phyloP scores from a whole-genome alignment of 2,113 vertebrate genomes.

The Eidolon helvum region DNA sequence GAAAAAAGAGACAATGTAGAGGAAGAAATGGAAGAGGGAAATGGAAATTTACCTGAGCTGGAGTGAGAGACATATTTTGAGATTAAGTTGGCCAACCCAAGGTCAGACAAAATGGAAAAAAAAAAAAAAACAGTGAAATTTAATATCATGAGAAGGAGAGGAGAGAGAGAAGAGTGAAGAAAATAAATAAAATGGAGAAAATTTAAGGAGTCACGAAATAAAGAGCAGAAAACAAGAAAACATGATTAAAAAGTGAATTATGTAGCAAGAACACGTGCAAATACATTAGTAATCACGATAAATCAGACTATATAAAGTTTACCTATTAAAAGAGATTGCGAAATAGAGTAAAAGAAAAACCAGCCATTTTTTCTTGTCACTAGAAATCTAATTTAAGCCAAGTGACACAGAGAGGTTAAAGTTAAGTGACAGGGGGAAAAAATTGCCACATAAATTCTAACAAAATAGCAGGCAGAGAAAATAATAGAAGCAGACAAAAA shows the following conservation, averaged over 20 bases:
- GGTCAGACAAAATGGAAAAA: slow-evolving; percentile 4
- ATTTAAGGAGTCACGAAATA: background rate
- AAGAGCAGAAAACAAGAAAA: background rate
- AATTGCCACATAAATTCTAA: background rate
- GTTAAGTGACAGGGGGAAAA: background rate
- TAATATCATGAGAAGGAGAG: background rate
- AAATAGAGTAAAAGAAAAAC: background rate
- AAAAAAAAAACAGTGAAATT: slow-evolving; percentile 15
- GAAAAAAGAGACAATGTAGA: background rate
- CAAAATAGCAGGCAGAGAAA: background rate
- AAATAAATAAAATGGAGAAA: background rate
- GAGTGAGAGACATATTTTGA: background rate
- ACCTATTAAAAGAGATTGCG: background rate
- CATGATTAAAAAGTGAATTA: background rate
- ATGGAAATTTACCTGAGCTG: background rate
- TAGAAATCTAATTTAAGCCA: slow-evolving; percentile 2
- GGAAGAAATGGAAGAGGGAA: background rate
- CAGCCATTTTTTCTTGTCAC: background rate
- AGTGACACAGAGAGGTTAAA: background rate
- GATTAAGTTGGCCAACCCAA: slow-evolving; percentile 15
- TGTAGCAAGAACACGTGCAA: background rate
- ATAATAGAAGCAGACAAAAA: background rate
- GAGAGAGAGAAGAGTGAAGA: background rate
- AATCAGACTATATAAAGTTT: background rate
- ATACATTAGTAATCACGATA: background rate